A percentile compares a stretch with the other conserved stretches of the same genome.
phyloP scores from a whole-genome alignment of 2,113 vertebrate genomes.

The Coregonus clupeaformis region DNA sequence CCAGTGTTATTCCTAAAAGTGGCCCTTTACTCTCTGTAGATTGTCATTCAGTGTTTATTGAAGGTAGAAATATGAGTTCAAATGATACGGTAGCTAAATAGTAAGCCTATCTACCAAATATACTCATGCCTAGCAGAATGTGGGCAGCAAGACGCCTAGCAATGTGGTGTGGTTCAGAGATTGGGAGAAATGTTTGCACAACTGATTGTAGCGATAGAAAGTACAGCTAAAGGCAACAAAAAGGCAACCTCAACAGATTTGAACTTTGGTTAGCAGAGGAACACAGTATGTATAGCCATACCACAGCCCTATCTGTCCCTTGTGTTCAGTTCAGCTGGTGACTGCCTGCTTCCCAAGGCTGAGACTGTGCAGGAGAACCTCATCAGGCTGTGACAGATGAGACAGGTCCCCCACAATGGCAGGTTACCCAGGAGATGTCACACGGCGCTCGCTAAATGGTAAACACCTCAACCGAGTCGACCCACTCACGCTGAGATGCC shows the following conservation, averaged over 20 bases:
- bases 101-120: too few relatives aligned
- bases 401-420: constrained; percentile 45
- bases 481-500: constrained; percentile 23
- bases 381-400: constrained; percentile 60
- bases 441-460: constrained; percentile 49
- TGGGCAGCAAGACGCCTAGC: too few relatives aligned
- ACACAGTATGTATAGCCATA: constrained; percentile 3
- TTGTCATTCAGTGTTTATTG: too few relatives aligned
- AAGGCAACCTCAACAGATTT: constrained; percentile 24
- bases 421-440: constrained; percentile 56
- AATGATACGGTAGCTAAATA: too few relatives aligned
- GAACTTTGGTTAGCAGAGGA: constrained; percentile 30
- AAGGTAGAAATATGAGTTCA: too few relatives aligned
- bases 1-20: too few relatives aligned
- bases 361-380: constrained; percentile 41
- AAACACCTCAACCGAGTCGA: constrained; percentile 55
- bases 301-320: constrained; percentile 20
- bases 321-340: not conserved
- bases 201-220: not conserved
- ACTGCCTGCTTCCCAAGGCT: constrained; percentile 38
- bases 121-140: too few relatives aligned
- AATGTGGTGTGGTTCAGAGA: too few relatives aligned
- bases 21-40: too few relatives aligned
- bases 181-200: not conserved
- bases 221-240: not conserved